Base-by-base conservation (phyloP, 2,113 vertebrate species). In the Uropsilus gracilis region DNA sequence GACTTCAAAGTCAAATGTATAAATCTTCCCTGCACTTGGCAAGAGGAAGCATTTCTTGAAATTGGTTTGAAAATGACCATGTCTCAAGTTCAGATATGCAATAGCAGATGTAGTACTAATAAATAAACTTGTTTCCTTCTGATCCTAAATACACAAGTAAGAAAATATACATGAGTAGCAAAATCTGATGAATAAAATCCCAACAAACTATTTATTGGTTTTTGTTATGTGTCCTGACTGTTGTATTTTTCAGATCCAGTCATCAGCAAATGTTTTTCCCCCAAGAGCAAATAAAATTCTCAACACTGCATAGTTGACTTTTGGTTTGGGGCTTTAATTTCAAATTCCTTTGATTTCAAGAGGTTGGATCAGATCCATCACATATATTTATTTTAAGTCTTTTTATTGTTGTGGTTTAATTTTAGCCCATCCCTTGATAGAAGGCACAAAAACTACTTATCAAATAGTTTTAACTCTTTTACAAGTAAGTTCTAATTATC, bases 391-490 rank as follows among this genome's bases (percentile, higher is more conserved):
- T 96, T 96, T 97, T 96, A 96, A 83, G 69, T 84, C 89, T 39
- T 78, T 95, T 97, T 95, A 95, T 96, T 97, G 95, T 93, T 90
- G 94, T 97, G 90, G 72, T 92, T 98, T 98, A 98, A 98, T 97
- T 97, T 94, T 69, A 95, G 94, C 50, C 37, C 93, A 98, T 96
- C 24, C 73, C 89, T 95, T 94, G 61, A 91, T 95, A 97, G 53
- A 46, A 78, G 95, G 87, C 92, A 96, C 61, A 97, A 84, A 94
- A 97, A 92, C 94, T 97, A 97, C 94, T 97, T 97, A 97, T 98
- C 97, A 97, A 87, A 53, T 80, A 63, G 80, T 97, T 97, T 97
- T 96, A 93, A 84, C 87, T 94, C 95, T 96, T 94, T 89, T 90
- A 97, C 93, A 98, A 97, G 90, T 46, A 96, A 97, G 89, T 93